Evolutionary conservation across 2,888 invertebrate genomes (phyloP), one percentile per base, ranked within the genome.

Genomic region (Chamaedrilus cognettii): DNA sequence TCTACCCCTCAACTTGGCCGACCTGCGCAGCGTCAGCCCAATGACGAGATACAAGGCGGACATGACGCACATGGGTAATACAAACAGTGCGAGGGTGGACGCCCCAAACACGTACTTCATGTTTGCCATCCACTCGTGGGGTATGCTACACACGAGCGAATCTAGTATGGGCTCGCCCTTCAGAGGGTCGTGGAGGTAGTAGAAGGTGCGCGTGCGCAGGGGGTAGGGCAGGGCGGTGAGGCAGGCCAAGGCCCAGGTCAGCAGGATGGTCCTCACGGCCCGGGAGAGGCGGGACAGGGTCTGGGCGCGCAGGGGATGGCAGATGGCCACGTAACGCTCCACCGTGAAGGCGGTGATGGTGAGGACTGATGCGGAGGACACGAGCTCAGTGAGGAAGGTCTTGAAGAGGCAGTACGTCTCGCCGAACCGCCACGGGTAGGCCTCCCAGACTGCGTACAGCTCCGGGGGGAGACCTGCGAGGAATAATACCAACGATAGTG

Each of bases 341-440:
- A 91, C 89, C 0, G 94, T 94, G 85, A 95, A 95, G 2, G 93
- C 93, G 56, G 94, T 93, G 75, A 95, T 94, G 31, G 94, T 95
- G 79, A 95, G 85, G 60, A 94, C 92, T 0, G 94, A 94, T 1
- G 93, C 93, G 84, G 94, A 94, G 0, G 93, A 91, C 0, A 93
- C 92, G 83, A 83, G 82, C 75, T 86, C 86, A 2, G 84, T 82
- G 26, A 85, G 75, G 61, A 85, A 80, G 3, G 83, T 82, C 64
- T 85, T 83, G 68, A 86, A 75, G 66, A 82, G 80, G 74, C 86
- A 86, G 69, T 83, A 82, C 23, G 79, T 75, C 63, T 49, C 31
- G 19, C 85, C 85, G 65, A 85, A 81, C 51, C 80, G 75, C 78
- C 78, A 80, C 3, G 85, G 85, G 71, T 85, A 85, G 49, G 84